Evolutionary conservation across 2,888 invertebrate genomes (phyloP), one percentile per base, ranked within the genome.

Genomic region (Axea sp.): DNA sequence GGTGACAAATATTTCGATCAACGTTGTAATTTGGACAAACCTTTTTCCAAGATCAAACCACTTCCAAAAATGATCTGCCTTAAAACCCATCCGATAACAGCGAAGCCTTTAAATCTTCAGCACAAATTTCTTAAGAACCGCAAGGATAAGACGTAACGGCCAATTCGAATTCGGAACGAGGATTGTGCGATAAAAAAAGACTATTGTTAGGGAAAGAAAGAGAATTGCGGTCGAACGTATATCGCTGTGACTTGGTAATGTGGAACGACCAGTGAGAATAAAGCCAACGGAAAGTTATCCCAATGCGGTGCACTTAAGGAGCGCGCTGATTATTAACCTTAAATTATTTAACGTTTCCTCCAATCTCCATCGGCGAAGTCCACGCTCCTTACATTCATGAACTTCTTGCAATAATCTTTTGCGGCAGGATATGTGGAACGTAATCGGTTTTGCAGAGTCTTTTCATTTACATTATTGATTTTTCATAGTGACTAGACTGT

Each of bases 261-360:
- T 35, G 35, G 17, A 62, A 71, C 53, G 55, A 45, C 19, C 35
- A 14, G 43, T 28, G 39, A 35, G 73, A 73, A 55, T 67, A 73
- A 67, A 60, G 47, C 53, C 60, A 14, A 26, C 49, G 62, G 59
- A 57, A 73, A n/a, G 57, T 68, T 68, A 68, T 55, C 47, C 49
- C 67, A 68, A 47, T 43, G 57, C 51, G 24, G 39, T 39, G 57
- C 73, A 62, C 73, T 73, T 68, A 68, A 68, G 67, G 24, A 57
- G 49, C 45, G 43, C 26, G 8, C 59, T 22, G 43, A 64, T 69
- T 74, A 69, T 74, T 69, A 69, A 65, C 74, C 33, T 53, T 74
- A 74, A 69, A 69, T 74, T 65, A 74, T 69, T 74, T 74, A 74
- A 74, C 59, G 53, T 49, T 57, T 17, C 22, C 43, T 68, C 57